Evolutionary conservation across 2,797 vertebrate species (phyloP).

Genomic region (Clamator glandarius): DNA sequence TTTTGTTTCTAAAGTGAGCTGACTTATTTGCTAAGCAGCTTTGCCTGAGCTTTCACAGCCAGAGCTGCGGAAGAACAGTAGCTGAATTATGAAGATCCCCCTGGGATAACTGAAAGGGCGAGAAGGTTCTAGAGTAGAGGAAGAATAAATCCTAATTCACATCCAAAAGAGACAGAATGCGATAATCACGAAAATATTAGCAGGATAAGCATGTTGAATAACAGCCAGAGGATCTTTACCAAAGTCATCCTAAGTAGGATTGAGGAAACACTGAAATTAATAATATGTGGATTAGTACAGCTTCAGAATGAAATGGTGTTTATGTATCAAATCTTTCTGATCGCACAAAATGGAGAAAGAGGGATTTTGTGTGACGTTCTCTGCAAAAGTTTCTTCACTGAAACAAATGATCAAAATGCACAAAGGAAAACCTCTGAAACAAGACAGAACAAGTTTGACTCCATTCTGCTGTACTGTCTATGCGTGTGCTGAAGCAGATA

Average conservation of each 20-base stretch:
- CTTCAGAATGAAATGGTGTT: slow-evolving; percentile 39
- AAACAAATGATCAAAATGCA: neutral
- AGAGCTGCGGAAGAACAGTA: slow-evolving; percentile 26
- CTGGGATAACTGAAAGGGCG: slow-evolving; percentile 62
- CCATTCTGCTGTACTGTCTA: neutral
- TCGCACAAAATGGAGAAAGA: neutral
- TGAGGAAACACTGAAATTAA: slow-evolving; percentile 63
- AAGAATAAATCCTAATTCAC: slow-evolving; percentile 66
- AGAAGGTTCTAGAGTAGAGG: slow-evolving; percentile 59
- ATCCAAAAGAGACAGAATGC: slow-evolving; percentile 53
- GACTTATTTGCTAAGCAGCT: slow-evolving; percentile 70
- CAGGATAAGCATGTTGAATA: slow-evolving; percentile 53
- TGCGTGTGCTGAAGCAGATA: neutral
- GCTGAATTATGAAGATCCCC: slow-evolving; percentile 63
- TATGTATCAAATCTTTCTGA: slow-evolving; percentile 4
- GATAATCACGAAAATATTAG: slow-evolving; percentile 70
- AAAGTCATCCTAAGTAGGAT: slow-evolving; percentile 65
- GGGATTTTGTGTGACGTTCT: neutral
- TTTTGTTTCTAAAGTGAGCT: slow-evolving; percentile 7
- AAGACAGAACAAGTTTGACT: slow-evolving; percentile 5
- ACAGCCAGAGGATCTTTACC: slow-evolving; percentile 63
- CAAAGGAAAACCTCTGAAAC: neutral
- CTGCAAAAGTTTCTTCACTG: neutral
- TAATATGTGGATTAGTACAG: slow-evolving; percentile 53
- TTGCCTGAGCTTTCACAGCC: slow-evolving; percentile 49